phyloP scores from a whole-genome alignment of 1,140 invertebrate genomes.

The Cyclargus thomasi region DNA sequence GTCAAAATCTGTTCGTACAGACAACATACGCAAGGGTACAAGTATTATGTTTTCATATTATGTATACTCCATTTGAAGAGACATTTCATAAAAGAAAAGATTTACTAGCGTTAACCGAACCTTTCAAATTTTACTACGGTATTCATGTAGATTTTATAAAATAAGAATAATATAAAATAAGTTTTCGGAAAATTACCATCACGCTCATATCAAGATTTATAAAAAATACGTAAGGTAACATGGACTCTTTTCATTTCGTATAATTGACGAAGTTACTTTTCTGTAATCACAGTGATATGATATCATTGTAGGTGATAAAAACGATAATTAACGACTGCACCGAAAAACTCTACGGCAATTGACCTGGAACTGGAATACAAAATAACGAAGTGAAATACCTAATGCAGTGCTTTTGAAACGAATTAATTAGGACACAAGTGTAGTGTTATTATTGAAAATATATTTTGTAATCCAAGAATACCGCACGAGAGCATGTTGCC shows the following conservation, averaged over 20 bases:
- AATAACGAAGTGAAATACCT: conserved; percentile 2
- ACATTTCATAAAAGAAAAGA: too few relatives aligned
- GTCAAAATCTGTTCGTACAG: too few relatives aligned
- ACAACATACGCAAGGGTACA: too few relatives aligned
- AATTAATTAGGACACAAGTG: neutral
- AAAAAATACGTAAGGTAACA: neutral
- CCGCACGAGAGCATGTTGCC: neutral
- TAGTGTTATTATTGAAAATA: conserved; percentile 10
- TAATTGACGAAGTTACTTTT: neutral
- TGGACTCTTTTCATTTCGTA: neutral
- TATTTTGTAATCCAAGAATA: neutral
- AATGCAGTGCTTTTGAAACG: conserved; percentile 12
- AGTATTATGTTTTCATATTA: too few relatives aligned
- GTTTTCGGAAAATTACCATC: too few relatives aligned
- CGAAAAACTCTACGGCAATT: conserved; percentile 7
- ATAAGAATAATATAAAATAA: too few relatives aligned
- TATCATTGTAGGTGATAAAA: conserved; percentile 9
- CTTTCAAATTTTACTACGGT: too few relatives aligned
- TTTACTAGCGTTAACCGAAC: too few relatives aligned
- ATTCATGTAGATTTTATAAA: too few relatives aligned
- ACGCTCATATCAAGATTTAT: too few relatives aligned
- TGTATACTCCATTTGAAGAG: too few relatives aligned
- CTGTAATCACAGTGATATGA: neutral
- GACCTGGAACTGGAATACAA: neutral
- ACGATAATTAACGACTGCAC: conserved; percentile 2